Conservation (phyloP, 1,140 invertebrate genomes). For the Drosophila guanche region DNA sequence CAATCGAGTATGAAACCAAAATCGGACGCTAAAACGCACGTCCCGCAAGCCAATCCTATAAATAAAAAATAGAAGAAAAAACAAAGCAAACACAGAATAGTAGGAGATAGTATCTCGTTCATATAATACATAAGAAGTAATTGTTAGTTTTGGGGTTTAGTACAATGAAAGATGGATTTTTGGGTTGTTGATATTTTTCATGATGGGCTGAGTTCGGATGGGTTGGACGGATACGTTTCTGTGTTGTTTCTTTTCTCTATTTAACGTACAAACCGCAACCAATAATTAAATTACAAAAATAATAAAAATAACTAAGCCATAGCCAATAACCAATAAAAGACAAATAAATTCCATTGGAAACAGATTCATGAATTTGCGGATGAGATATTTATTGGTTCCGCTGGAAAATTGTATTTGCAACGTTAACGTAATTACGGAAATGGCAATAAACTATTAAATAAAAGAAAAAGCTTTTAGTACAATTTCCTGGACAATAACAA, state of each 20-base stretch:
- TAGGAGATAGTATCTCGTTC: conserved; percentile 48
- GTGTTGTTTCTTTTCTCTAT: conserved; percentile 54
- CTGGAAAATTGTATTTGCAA: too few species aligned
- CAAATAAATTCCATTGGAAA: too few species aligned
- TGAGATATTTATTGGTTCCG: too few species aligned
- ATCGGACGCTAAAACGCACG: conserved; percentile 93
- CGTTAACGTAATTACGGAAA: too few species aligned
- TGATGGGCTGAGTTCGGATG: not conserved
- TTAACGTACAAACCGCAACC: conserved; percentile 8
- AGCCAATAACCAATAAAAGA: conserved; percentile 7
- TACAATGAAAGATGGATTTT: conserved; percentile 14
- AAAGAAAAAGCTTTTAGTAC: too few species aligned
- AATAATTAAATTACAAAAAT: not conserved
- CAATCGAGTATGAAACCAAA: conserved; percentile 94
- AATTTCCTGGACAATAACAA: too few species aligned
- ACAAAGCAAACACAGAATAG: conserved; percentile 78
- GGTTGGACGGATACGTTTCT: conserved; percentile 24
- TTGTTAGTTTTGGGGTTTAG: conserved; percentile 44
- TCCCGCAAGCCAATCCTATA: conserved; percentile 86
- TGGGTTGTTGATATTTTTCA: too few species aligned
- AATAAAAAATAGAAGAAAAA: conserved; percentile 73
- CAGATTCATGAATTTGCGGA: too few species aligned
- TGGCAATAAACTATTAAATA: too few species aligned
- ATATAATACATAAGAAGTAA: conserved; percentile 60
- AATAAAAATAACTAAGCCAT: not conserved